A percentile compares a stretch with the other conserved stretches of the same genome.
Evolutionary conservation across 2,113 vertebrate species (phyloP).

Genomic region (Sus scrofa): DNA sequence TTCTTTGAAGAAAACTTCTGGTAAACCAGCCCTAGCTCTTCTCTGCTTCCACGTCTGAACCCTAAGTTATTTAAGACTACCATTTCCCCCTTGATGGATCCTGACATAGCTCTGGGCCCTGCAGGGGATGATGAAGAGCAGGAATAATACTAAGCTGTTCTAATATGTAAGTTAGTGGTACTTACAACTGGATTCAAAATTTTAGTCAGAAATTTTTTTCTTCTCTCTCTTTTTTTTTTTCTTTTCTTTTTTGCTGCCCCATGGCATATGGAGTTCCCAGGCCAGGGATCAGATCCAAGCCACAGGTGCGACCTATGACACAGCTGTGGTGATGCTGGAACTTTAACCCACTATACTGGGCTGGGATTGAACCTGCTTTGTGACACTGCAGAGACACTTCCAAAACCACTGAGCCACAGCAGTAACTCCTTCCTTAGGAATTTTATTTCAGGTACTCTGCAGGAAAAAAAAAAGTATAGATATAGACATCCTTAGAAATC

Average conservation of each 20-base stretch:
- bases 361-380: too few relatives aligned
- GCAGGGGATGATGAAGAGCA: neutral
- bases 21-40: neutral
- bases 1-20: constrained; percentile 19
- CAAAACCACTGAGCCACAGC: too few relatives aligned
- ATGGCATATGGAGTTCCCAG: too few relatives aligned
- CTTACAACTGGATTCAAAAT: neutral
- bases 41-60: neutral
- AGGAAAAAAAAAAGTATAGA: neutral
- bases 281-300: too few relatives aligned
- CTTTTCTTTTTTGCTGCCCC: too few relatives aligned
- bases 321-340: too few relatives aligned
- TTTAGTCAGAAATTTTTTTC: neutral
- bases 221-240: too few relatives aligned
- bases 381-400: too few relatives aligned
- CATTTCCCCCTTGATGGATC: neutral
- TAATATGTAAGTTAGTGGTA: neutral
- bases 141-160: neutral
- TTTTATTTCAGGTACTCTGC: neutral
- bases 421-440: neutral
- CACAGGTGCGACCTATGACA: too few relatives aligned
- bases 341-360: too few relatives aligned
- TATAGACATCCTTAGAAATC: neutral
- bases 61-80: neutral
- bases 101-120: neutral